A percentile compares a stretch with the other conserved stretches of the same genome.
phyloP scores from a whole-genome alignment of 2,888 invertebrate genomes.

The Thymelicus lineola region DNA sequence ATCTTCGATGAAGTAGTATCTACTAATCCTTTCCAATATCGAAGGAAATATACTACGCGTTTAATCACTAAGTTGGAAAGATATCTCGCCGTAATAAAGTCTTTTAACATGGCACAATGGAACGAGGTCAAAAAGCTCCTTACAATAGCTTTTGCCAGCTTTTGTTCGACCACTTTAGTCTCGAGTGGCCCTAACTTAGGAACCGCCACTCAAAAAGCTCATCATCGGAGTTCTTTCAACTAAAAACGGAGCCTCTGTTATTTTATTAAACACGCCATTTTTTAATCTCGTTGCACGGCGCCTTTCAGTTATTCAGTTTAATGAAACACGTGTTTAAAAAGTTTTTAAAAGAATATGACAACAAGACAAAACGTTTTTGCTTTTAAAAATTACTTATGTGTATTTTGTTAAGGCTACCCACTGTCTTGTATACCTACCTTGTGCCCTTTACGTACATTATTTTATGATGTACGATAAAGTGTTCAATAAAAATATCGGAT shows the following conservation, averaged over 20 bases:
- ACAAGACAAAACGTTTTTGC: background rate
- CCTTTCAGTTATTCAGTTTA: conserved; percentile 2
- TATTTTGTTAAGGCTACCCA: too few relatives aligned
- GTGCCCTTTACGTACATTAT: too few relatives aligned
- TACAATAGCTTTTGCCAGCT: conserved; percentile 50
- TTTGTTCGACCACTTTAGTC: conserved; percentile 50
- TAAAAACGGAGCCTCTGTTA: conserved; percentile 31
- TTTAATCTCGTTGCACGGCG: conserved; percentile 15
- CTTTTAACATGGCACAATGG: conserved; percentile 45
- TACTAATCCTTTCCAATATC: background rate
- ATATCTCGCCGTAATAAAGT: conserved; percentile 34
- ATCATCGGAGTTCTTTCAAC: conserved; percentile 42
- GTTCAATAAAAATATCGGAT: too few relatives aligned
- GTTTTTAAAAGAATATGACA: background rate
- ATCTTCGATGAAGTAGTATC: too few relatives aligned
- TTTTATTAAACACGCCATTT: conserved; percentile 31
- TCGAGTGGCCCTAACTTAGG: conserved; percentile 49
- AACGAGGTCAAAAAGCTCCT: conserved; percentile 53
- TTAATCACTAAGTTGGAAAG: conserved; percentile 33
- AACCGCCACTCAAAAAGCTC: conserved; percentile 47
- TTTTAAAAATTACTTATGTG: too few relatives aligned
- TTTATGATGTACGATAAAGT: too few relatives aligned
- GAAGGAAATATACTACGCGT: conserved; percentile 3
- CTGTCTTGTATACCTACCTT: too few relatives aligned
- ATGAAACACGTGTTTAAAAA: too few relatives aligned